Percentiles rank a stretch among this genome's conserved stretches.
These are phyloP conservation scores for Stegastes partitus DNA, from an alignment of 2,113 vertebrate genomes.

Conservation along the genomic window DNA sequence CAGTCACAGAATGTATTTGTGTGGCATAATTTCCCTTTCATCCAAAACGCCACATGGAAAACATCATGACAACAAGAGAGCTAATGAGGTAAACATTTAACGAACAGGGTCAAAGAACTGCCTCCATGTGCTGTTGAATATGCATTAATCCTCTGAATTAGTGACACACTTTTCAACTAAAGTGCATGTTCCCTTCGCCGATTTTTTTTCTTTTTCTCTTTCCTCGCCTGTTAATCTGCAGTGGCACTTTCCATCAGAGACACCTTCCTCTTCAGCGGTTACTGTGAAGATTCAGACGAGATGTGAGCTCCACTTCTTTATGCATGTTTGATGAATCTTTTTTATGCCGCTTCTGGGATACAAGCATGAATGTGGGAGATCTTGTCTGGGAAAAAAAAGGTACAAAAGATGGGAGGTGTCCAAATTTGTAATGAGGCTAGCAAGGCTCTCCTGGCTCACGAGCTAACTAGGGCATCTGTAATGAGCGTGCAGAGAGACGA, in stretches of 20 bases:
- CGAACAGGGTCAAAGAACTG: conserved; percentile 65
- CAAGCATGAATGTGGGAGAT: conserved; percentile 67
- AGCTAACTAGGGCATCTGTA: conserved; percentile 81
- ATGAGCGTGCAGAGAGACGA: conserved; percentile 68
- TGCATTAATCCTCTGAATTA: conserved; percentile 61
- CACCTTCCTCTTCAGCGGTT: conserved; percentile 39
- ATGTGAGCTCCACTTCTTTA: conserved; percentile 67
- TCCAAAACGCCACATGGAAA: conserved; percentile 72
- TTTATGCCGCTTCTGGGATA: conserved; percentile 71
- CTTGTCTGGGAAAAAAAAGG: conserved; percentile 70
- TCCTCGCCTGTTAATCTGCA: conserved; percentile 46
- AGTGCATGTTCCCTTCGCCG: conserved; percentile 33
- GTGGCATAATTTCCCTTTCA: conserved; percentile 65
- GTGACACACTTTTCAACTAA: conserved; percentile 57
- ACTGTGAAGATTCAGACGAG: conserved; percentile 63
- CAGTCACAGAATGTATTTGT: conserved; percentile 49
- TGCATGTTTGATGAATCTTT: conserved; percentile 77
- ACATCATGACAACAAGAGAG: conserved; percentile 68
- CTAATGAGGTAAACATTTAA: conserved; percentile 79
- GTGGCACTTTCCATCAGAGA: conserved; percentile 43
- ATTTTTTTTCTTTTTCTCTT: conserved; percentile 27
- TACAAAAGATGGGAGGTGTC: conserved; percentile 79
- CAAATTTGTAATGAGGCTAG: conserved; percentile 82
- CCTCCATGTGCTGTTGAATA: conserved; percentile 70
- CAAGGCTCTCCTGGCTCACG: conserved; percentile 71